Evolutionary conservation across 2,113 vertebrate species (phyloP), one percentile per base, ranked within the genome.

Genomic region (Pipa parva): DNA sequence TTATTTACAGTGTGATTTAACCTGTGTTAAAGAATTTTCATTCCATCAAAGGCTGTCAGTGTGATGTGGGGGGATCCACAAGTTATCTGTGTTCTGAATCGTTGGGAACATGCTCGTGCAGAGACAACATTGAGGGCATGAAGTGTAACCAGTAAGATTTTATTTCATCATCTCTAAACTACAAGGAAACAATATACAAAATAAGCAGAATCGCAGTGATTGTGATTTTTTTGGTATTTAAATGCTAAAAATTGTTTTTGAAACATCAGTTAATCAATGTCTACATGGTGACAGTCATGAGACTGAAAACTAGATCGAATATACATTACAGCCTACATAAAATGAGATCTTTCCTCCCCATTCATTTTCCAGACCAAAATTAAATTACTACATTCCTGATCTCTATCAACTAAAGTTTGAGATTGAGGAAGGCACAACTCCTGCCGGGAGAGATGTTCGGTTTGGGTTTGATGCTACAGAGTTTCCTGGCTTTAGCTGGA

Each of bases 341-440:
- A n/a, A n/a, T n/a, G n/a, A n/a, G n/a, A n/a, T n/a, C n/a, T n/a
- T n/a, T n/a, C n/a, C n/a, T n/a, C n/a, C n/a, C n/a, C 73, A 5
- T 51, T 17, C 51, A 73, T 73, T 26, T 10, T n/a, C n/a, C n/a
- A 97, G 96, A 64, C 89, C 96, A 20, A 87, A 86, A 58, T 64
- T 75, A 49, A 78, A 79, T 70, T 84, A 89, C 72, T 98, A 91
- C 77, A 91, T 98, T 36, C 93, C 95, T 37, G 81, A 89, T 74
- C 78, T 98, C 25, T 91, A 98, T 77, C 95, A 98, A 51, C 82
- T 98, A 77, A 96, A 90, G 74, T 91, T 86, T 78, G 96, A 98
- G 72, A 77, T 91, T 56, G 96, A 98, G 82, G 92, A 95, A 1
- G 94, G 94, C 63, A 82, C 84, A 24, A 81, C 86, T 0, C 81